Base-by-base conservation (phyloP, 2,888 invertebrate genomes). In the Spialia ferax region DNA sequence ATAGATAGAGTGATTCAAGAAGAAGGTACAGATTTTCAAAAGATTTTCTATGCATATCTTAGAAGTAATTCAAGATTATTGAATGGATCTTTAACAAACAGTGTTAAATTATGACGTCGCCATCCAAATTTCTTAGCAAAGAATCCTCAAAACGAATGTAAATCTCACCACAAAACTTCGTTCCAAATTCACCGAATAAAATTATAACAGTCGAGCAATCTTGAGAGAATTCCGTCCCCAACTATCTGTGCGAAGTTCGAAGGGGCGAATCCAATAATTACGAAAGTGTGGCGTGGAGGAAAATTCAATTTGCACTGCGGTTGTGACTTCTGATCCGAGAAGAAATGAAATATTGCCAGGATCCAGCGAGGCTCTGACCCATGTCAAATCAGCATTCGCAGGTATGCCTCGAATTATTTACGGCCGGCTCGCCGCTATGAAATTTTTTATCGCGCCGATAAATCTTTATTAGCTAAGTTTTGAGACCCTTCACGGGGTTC, bases 331-430 rank as follows among this genome's bases (percentile, higher is more conserved):
- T 86, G 85, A 88, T 87, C 84, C 83, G 83, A 80, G 83, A 84
- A 86, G 86, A 87, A 88, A 89, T 91, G 89, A 90, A 91, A 91
- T 89, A 89, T 88, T 86, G 89, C 85, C 83, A 83, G 83, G 80
- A 80, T 79, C 74, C 77, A 79, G 74, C 75, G 77, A 81, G 80
- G 79, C 83, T 82, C 85, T 90, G 91, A 91, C 91, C 91, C 91
- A 81, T 88, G 91, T 91, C 91, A 89, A 91, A 90, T 91, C 90
- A 91, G 91, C 89, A 91, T 90, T 89, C 84, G 83, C 90, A 91
- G 91, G 91, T 89, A 91, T 85, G 85, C 88, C 86, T 85, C 85
- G 85, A 88, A 89, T 91, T 91, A 91, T 91, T 89, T 91, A 90
- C 87, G 89, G 84, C 83, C 84, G 82, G 84, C 87, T 89, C 85